A percentile compares a stretch with the other conserved stretches of the same genome.
Evolutionary conservation across 2,888 invertebrate genomes (phyloP).

Genomic region (Brachycybe producta): DNA sequence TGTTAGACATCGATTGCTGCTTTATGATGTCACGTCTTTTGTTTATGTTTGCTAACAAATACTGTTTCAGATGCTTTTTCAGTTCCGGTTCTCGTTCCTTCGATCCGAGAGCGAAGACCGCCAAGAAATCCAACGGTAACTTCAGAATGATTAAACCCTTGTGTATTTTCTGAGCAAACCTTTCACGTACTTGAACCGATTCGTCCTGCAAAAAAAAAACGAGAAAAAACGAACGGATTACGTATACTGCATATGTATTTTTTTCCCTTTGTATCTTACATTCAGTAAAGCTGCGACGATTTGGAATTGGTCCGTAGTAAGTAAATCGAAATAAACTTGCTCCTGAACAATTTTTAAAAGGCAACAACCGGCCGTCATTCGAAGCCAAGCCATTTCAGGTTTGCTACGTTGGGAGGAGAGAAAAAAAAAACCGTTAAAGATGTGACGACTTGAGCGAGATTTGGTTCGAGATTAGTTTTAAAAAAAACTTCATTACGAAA

Average conservation of each 20-base stretch:
- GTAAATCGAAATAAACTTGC: conserved; percentile 88
- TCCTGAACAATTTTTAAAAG: conserved; percentile 96
- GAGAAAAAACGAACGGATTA: conserved; percentile 14
- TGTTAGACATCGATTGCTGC: conserved; percentile 31
- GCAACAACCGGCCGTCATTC: conserved; percentile 83
- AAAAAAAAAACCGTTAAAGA: no score
- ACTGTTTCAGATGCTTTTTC: conserved; percentile 45
- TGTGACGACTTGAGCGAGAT: not conserved
- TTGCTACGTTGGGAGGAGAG: no score
- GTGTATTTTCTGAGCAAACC: conserved; percentile 80
- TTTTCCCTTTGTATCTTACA: conserved; percentile 35
- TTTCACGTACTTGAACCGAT: conserved; percentile 60
- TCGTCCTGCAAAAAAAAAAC: conserved; percentile 31
- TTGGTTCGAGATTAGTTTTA: not conserved
- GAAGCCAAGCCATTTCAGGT: conserved; percentile 85
- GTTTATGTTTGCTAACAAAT: conserved; percentile 73
- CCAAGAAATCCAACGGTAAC: conserved; percentile 92
- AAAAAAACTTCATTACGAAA: conserved; percentile 32
- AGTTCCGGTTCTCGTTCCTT: conserved; percentile 72
- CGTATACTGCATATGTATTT: conserved; percentile 5
- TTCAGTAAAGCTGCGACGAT: conserved; percentile 82
- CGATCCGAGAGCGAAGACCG: conserved; percentile 80
- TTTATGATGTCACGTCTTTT: conserved; percentile 83
- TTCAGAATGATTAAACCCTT: conserved; percentile 54
- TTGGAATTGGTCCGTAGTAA: conserved; percentile 87